phyloP scores from a whole-genome alignment of 1,140 invertebrate species.

The Drosophila melanogaster region Release_6_plus_ISO1_MT NT_033777.3:21913001-21913500 shows the following conservation, averaged over 20 bases:
- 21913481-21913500: no score
- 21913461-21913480: background rate
- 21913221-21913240: constrained; percentile 86
- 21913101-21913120: constrained; percentile 85
- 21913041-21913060: constrained; percentile 88
- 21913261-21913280: constrained; percentile 93
- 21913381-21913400: constrained; percentile 19
- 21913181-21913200: constrained; percentile 93
- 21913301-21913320: constrained; percentile 92
- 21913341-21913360: background rate
- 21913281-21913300: no score
- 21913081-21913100: constrained; percentile 88
- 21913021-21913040: constrained; percentile 87
- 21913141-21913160: constrained; percentile 96
- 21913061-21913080: constrained; percentile 95
- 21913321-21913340: constrained; percentile 91
- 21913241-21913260: constrained; percentile 97
- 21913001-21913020: constrained; percentile 87
- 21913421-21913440: constrained; percentile 7
- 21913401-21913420: constrained; percentile 26
- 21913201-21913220: constrained; percentile 85
- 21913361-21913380: background rate
- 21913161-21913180: constrained; percentile 93
- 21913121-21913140: constrained; percentile 92
- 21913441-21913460: background rate